Conservation (phyloP, 2,797 vertebrate species). For the Chromis chromis region DNA sequence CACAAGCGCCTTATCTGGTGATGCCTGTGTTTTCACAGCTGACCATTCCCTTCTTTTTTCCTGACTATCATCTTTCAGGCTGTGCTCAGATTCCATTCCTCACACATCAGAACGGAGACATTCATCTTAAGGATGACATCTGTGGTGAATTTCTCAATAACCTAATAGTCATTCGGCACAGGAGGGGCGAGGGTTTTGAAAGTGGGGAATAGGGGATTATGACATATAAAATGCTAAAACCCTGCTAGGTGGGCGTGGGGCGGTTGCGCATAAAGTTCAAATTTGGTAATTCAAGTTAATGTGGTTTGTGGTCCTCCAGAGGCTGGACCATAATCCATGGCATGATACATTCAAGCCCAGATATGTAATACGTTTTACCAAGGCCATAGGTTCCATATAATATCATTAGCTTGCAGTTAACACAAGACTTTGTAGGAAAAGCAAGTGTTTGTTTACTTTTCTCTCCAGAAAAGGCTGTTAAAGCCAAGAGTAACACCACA, state of each 20-base stretch:
- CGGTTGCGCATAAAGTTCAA: conserved; percentile 86
- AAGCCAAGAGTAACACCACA: conserved; percentile 77
- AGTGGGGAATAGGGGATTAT: conserved; percentile 84
- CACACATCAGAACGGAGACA: conserved; percentile 87
- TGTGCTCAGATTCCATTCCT: conserved; percentile 88
- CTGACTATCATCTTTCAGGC: conserved; percentile 87
- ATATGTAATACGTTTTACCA: conserved; percentile 89
- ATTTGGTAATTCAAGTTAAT: conserved; percentile 90
- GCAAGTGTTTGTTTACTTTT: conserved; percentile 73
- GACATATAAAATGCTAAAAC: conserved; percentile 90
- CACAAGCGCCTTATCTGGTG: conserved; percentile 81
- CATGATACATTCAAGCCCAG: conserved; percentile 88
- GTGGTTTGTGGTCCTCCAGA: conserved; percentile 89
- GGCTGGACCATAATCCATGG: conserved; percentile 86
- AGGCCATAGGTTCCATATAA: conserved; percentile 88
- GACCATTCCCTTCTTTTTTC: conserved; percentile 81
- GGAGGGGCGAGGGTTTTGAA: conserved; percentile 79
- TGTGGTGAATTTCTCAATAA: conserved; percentile 91
- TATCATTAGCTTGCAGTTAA: conserved; percentile 84
- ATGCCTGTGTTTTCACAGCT: conserved; percentile 87
- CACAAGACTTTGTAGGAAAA: conserved; percentile 81
- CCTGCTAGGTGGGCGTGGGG: conserved; percentile 77
- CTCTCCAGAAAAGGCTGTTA: conserved; percentile 66
- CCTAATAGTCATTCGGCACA: conserved; percentile 87
- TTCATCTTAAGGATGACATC: conserved; percentile 92